Percentiles rank a stretch among this genome's conserved stretches.
Conservation (phyloP, 1,140 invertebrate species). For the Pseudomyrmex cubaensis region DNA sequence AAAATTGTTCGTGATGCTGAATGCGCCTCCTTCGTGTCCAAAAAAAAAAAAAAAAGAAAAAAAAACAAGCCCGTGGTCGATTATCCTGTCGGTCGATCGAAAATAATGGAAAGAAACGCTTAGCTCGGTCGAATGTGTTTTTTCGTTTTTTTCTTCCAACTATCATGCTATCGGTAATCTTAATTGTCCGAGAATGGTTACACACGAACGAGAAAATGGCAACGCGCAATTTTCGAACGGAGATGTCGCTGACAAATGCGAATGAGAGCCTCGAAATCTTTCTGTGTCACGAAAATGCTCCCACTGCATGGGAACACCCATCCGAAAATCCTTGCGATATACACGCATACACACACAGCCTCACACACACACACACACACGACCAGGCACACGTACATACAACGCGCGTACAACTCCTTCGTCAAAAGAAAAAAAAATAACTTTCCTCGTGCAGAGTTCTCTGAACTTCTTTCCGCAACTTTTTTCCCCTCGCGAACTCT, state of each 20-base stretch:
- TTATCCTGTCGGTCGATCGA: not conserved
- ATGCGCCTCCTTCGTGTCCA: constrained; percentile 3
- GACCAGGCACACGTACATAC: no score
- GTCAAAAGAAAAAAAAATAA: not conserved
- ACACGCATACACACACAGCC: not conserved
- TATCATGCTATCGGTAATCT: constrained; percentile 55
- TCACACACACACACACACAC: not conserved
- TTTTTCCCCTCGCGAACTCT: not conserved
- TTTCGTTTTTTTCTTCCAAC: constrained; percentile 47
- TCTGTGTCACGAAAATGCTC: constrained; percentile 19
- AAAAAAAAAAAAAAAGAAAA: not conserved
- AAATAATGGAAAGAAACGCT: not conserved
- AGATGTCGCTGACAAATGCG: constrained; percentile 9
- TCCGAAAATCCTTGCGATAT: constrained; percentile 43
- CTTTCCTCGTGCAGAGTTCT: not conserved
- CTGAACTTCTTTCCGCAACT: not conserved
- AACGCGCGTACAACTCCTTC: not conserved
- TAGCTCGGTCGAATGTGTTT: constrained; percentile 9
- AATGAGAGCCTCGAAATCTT: constrained; percentile 19
- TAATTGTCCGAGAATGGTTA: constrained; percentile 50
- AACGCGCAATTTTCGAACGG: constrained; percentile 23
- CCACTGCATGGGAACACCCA: constrained; percentile 25
- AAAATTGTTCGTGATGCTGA: not conserved
- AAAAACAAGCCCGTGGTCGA: not conserved
- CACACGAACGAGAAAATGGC: constrained; percentile 35